These are phyloP conservation scores for Plecturocebus donacophilus DNA, from an alignment of 2,113 vertebrate genomes.

Conservation along the genomic window DNA sequence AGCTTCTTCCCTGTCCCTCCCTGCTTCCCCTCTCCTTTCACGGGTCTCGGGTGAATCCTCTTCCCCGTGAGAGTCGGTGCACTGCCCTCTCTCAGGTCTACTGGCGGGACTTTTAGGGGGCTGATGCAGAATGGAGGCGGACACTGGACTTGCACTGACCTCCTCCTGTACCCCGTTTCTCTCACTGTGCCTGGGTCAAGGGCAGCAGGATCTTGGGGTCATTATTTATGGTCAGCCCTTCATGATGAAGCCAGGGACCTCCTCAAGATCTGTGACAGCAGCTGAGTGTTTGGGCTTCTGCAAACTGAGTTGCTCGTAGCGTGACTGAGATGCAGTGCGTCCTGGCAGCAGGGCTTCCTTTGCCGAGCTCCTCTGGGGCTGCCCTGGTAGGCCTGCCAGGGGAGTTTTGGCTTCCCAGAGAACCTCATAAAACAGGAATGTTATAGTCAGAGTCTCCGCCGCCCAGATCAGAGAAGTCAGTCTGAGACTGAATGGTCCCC, in stretches of 20 bases:
- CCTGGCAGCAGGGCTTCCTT: background rate
- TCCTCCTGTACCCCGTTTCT: no score
- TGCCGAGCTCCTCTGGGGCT: background rate
- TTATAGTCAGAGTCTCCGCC: constrained; percentile 44
- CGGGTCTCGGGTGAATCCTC: background rate
- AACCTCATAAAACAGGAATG: constrained; percentile 59
- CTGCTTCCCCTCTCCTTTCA: background rate
- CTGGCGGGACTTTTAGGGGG: background rate
- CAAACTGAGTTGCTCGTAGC: background rate
- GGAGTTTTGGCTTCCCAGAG: constrained; percentile 67
- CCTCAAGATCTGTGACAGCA: background rate
- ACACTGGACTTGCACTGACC: background rate
- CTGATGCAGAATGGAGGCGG: background rate
- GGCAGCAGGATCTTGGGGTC: background rate
- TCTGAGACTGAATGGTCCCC: background rate
- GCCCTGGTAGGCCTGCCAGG: constrained; percentile 51
- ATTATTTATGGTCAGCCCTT: background rate
- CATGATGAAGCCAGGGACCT: background rate
- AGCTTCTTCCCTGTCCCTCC: background rate
- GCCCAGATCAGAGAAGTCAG: constrained; percentile 13
- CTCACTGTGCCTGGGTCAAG: background rate
- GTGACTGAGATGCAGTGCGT: background rate
- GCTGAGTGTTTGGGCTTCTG: background rate
- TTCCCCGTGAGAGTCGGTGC: background rate
- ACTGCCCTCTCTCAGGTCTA: background rate